Conservation (phyloP, 2,888 invertebrate genomes). For the Metellina segmentata region DNA sequence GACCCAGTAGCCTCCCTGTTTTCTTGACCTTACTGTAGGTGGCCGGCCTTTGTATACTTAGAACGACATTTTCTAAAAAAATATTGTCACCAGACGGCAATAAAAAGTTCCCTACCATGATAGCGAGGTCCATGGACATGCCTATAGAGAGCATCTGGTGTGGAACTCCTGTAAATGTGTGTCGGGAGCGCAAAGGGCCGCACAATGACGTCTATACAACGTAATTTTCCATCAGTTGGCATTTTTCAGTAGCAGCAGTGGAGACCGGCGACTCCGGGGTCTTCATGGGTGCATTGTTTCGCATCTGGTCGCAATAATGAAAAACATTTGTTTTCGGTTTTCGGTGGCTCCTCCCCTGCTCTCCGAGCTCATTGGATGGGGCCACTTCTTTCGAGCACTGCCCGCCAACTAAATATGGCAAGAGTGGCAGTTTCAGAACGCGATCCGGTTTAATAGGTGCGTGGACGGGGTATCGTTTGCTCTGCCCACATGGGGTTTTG, state of each 20-base stretch:
- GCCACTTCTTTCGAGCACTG: constrained; percentile 14
- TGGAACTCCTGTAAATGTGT: constrained; percentile 46
- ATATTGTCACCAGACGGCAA: no score
- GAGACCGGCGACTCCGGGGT: background rate
- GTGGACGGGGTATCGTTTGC: constrained; percentile 42
- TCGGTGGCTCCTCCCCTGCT: constrained; percentile 35
- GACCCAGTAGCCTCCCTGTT: no score
- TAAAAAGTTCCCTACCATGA: constrained; percentile 49
- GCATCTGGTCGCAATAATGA: background rate
- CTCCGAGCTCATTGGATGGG: constrained; percentile 53
- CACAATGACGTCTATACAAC: constrained; percentile 67
- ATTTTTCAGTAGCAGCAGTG: constrained; percentile 47
- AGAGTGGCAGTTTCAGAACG: constrained; percentile 54
- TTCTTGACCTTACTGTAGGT: no score
- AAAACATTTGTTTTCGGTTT: constrained; percentile 33
- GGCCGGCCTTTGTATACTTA: no score
- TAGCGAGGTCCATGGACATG: constrained; percentile 55
- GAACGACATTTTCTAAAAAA: no score
- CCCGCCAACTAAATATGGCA: constrained; percentile 64
- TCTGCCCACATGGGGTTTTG: constrained; percentile 50
- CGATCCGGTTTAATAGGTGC: constrained; percentile 79
- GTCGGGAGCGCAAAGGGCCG: constrained; percentile 59
- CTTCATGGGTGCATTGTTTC: constrained; percentile 36
- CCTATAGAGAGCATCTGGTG: constrained; percentile 50
- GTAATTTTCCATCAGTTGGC: constrained; percentile 64